A percentile compares a stretch with the other conserved stretches of the same genome.
Evolutionary conservation across 2,888 invertebrate genomes (phyloP).

Genomic region (Euzophera pinguis): DNA sequence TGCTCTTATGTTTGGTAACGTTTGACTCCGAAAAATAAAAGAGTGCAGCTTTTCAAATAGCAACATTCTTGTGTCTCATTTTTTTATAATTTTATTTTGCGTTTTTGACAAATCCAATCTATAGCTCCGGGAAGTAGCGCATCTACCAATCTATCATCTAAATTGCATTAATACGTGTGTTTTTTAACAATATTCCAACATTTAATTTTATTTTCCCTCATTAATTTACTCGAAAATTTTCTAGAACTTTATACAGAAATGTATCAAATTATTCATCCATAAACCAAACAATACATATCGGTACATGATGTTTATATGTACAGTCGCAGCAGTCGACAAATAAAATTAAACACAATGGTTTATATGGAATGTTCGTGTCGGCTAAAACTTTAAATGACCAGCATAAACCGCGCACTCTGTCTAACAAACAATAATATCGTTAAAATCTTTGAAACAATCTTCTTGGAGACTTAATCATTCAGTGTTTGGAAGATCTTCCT

Average conservation of each 20-base stretch:
- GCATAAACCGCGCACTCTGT: conserved; percentile 41
- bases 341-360: conserved; percentile 43
- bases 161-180: conserved; percentile 55
- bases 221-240: conserved; percentile 43
- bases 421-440: conserved; percentile 36
- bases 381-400: conserved; percentile 33
- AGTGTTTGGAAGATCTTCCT: conserved; percentile 55
- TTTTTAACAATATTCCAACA: conserved; percentile 44
- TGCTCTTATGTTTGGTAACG: conserved; percentile 75
- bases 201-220: conserved; percentile 37
- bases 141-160: conserved; percentile 76
- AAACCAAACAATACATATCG: conserved; percentile 34
- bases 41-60: conserved; percentile 80
- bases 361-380: conserved; percentile 50
- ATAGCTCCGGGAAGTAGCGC: conserved; percentile 74
- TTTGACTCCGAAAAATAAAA: conserved; percentile 64
- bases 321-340: conserved; percentile 23
- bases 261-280: conserved; percentile 34
- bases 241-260: conserved; percentile 48
- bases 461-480: conserved; percentile 41
- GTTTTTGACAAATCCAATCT: conserved; percentile 47
- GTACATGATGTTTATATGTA: conserved; percentile 39
- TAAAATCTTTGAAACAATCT: conserved; percentile 40
- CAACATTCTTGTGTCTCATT: conserved; percentile 54
- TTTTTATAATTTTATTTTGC: conserved; percentile 46